phyloP scores from a whole-genome alignment of 2,113 vertebrate species.

The Elachura formosa region DNA sequence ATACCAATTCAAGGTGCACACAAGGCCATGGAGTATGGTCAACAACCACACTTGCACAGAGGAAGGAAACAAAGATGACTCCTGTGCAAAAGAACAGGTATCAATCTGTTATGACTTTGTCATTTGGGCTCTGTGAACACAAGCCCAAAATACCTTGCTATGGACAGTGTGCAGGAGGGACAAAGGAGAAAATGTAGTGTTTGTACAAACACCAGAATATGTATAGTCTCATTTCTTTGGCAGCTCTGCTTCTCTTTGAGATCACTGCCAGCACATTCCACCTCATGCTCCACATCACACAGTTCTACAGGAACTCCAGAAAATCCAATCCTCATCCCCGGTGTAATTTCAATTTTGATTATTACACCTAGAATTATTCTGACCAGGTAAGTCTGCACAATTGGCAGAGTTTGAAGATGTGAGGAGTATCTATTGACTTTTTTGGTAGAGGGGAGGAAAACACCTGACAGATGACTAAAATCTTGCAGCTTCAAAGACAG shows the following conservation, averaged over 20 bases:
- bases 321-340: fast-evolving
- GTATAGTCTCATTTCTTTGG: neutral
- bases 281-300: neutral
- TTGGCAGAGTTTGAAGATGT: neutral
- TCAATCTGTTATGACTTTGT: neutral
- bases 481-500: neutral
- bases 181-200: neutral
- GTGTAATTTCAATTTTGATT: neutral
- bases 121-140: neutral
- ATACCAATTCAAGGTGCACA: neutral
- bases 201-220: neutral
- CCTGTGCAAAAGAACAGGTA: neutral
- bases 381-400: neutral
- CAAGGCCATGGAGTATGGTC: neutral
- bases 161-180: neutral
- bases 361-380: neutral
- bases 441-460: neutral
- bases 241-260: neutral
- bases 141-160: neutral
- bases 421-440: neutral
- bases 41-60: neutral
- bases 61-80: neutral
- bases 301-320: neutral
- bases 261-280: neutral
- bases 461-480: neutral